Base-by-base conservation (phyloP, 2,888 invertebrate genomes). In the Nysson spinosus region DNA sequence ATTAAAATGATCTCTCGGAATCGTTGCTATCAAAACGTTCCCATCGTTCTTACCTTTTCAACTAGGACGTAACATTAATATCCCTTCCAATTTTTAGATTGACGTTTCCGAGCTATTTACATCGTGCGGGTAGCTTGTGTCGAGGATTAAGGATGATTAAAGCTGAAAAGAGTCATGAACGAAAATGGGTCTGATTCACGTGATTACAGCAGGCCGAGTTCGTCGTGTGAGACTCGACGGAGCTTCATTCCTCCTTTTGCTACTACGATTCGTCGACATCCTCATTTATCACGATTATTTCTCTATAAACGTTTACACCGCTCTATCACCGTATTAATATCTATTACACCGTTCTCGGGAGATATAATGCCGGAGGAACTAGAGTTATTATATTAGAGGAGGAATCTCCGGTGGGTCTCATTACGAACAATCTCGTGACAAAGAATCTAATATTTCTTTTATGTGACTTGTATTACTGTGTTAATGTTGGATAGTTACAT, bases 81-180 rank as follows among this genome's bases (percentile, higher is more conserved):
- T 61, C 74, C 65, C 72, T 75, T 63, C 75, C 72, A 64, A 69
- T 57, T 72, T 72, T 69, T 75, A 69, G 75, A 75, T 75, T 72
- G 75, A 72, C 75, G 32, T 75, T 75, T 75, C 75, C 72, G 75
- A 75, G 66, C 66, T 67, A 69, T 72, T 72, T 75, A 75, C 64
- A 58, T 67, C 66, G 74, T 77, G 75, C 75, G 75, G 75, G 75
- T 77, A 51, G 74, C 68, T 62, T 72, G 61, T 68, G 40, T 35
- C 58, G 40, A 43, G 69, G 61, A 76, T 75, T 75, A 73, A 76
- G 65, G 52, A 63, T 67, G 74, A 76, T 76, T 77, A 76, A 75
- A 69, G 75, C 32, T 73, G 73, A 76, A 75, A 71, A 66, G 76
- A 69, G 65, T 66, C 57, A 72, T 76, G 52, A 73, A 64, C 62